phyloP scores from a whole-genome alignment of 1,140 invertebrate genomes.

The Globodera ellingtonae region DNA sequence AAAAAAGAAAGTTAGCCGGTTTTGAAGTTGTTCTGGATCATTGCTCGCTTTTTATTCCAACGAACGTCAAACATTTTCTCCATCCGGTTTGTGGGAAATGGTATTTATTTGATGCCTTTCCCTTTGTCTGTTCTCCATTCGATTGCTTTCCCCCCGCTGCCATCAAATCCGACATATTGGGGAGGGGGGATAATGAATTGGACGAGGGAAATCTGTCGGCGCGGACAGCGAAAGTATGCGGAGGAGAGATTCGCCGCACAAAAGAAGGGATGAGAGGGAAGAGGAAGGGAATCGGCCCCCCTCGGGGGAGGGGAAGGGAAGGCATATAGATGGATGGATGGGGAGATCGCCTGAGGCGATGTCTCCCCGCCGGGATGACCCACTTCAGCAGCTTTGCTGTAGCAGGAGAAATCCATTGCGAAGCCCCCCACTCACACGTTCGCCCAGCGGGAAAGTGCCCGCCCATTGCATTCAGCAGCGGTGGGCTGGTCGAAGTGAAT shows the following conservation, averaged over 20 bases:
- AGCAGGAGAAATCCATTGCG: not conserved
- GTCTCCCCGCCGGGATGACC: not conserved
- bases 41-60: too few species aligned
- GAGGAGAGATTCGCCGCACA: not conserved
- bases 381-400: not conserved
- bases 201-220: not conserved
- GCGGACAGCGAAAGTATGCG: not conserved
- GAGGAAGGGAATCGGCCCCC: not conserved
- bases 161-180: too few species aligned
- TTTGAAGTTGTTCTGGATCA: too few species aligned
- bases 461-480: not conserved
- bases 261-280: too few species aligned
- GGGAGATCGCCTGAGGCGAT: not conserved
- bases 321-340: not conserved
- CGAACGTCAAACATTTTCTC: not conserved
- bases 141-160: too few species aligned
- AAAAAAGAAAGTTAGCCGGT: too few species aligned
- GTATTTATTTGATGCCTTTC: too few species aligned
- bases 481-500: conserved; percentile 1
- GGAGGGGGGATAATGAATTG: not conserved
- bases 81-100: not conserved
- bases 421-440: not conserved
- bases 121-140: too few species aligned
- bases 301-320: not conserved
- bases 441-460: not conserved